Evolutionary conservation across 2,888 invertebrate species (phyloP).

Genomic region (Meloe dianella): DNA sequence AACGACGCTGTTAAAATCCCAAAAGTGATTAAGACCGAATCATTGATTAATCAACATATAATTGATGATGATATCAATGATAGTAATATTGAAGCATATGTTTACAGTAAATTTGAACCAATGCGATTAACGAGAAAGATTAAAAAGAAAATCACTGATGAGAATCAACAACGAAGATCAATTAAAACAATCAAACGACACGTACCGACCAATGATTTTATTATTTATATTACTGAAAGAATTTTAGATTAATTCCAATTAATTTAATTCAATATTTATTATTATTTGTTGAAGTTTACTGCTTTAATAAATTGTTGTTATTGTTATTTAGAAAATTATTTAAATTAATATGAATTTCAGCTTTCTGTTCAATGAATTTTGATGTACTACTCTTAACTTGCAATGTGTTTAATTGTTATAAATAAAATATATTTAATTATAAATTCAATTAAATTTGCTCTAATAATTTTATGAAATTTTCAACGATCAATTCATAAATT

Average conservation of each 20-base stretch:
- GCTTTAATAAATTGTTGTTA: not conserved
- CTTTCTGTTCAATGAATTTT: not conserved
- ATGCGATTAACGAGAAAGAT: not conserved
- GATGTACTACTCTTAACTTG: not conserved
- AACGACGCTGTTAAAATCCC: not conserved
- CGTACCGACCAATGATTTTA: not conserved
- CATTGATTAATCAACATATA: not conserved
- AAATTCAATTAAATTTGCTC: not conserved
- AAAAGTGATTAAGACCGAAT: not conserved
- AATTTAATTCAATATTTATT: not conserved
- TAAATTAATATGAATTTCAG: too few relatives aligned
- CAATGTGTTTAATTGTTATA: not conserved
- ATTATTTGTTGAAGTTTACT: not conserved
- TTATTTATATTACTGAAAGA: conserved; percentile 1
- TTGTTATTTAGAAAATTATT: too few relatives aligned
- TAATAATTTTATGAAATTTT: not conserved
- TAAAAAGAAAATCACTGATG: not conserved
- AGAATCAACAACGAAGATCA: not conserved
- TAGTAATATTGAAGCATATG: not conserved
- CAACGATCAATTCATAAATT: not conserved
- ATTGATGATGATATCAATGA: not conserved
- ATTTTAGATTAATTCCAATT: not conserved
- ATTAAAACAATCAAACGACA: not conserved
- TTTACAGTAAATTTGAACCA: not conserved
- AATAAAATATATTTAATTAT: too few relatives aligned